Evolutionary conservation across 1,140 invertebrate genomes (phyloP).

Genomic region (Diabrotica virgifera): DNA sequence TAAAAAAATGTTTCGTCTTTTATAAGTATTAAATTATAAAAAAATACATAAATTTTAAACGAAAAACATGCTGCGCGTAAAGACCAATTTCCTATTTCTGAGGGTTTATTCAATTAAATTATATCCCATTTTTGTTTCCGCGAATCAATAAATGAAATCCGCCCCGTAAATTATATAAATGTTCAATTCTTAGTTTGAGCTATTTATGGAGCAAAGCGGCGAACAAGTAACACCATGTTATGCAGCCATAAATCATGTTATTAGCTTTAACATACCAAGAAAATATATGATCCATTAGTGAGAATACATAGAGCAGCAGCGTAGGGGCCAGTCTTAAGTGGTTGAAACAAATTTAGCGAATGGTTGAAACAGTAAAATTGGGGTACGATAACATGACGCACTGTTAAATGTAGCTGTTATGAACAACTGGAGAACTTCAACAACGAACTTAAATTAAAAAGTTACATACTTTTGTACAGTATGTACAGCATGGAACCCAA

Average conservation of each 20-base stretch:
- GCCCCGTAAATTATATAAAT: neutral
- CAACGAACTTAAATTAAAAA: slow-evolving; percentile 39
- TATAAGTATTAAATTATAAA: no score
- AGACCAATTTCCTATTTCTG: no score
- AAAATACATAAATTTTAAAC: no score
- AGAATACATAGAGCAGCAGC: neutral
- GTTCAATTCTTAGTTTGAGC: neutral
- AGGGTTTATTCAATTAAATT: no score
- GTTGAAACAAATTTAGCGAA: slow-evolving; percentile 10
- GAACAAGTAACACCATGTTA: neutral
- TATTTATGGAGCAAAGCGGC: neutral
- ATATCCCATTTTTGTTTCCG: no score
- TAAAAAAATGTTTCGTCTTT: no score
- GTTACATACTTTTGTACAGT: slow-evolving; percentile 34
- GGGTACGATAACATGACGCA: slow-evolving; percentile 38
- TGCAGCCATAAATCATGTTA: slow-evolving; percentile 7
- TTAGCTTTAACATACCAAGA: neutral
- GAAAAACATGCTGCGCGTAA: no score
- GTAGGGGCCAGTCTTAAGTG: neutral
- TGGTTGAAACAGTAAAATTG: slow-evolving; percentile 29
- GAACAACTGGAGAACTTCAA: slow-evolving; percentile 41
- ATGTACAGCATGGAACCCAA: neutral
- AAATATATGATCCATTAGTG: slow-evolving; percentile 8
- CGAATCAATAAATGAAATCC: no score
- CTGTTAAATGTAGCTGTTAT: slow-evolving; percentile 39